Evolutionary conservation across 2,113 vertebrate species (phyloP), one percentile per base, ranked within the genome.

Genomic region (Toxotes chatareus): DNA sequence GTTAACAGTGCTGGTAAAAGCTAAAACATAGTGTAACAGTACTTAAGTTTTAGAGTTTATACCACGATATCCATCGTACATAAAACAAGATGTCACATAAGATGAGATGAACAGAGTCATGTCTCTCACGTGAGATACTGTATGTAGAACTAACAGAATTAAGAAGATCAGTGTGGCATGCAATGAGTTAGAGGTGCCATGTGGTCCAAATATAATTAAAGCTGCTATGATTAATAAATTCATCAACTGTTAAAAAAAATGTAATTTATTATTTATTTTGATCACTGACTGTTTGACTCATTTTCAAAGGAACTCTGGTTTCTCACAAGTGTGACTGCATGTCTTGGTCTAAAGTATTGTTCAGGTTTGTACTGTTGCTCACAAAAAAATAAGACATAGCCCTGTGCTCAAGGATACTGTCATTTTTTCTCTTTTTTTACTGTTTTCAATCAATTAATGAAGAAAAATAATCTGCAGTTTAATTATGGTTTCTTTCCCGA

Each of bases 401-500:
- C 27, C 27, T 27, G 27, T 27, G 27, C 27, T 27, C 27, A 27
- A 27, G 27, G 27, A 27, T 27, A 36, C 6, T 36, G 36, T 36
- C 36, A 36, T 36, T 27, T 27, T 27, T 27, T 27, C 1, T 27
- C 1, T 1, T 27, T 27, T 51, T 51, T 51, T 51, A 8, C 49
- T 9, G 5, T 21, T 21, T 51, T 21, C 7, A 21, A 21, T 51
- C 49, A 51, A 21, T 7, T 51, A 2, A 9, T n/a, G 49, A 2
- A 21, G 49, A 51, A 51, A 27, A 51, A 51, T n/a, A 0, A 51
- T 7, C 7, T n/a, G 19, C 49, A 51, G 49, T 3, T 17, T 17
- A 19, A 49, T 49, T 69, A 67, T 73, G 66, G 61, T 53, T 79
- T 80, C 44, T 79, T 79, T 79, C 49, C 80, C 16, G 60, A 75